A percentile compares a stretch with the other conserved stretches of the same genome.
Conservation (phyloP, 2,113 vertebrate genomes). For the Mobula hypostoma region DNA sequence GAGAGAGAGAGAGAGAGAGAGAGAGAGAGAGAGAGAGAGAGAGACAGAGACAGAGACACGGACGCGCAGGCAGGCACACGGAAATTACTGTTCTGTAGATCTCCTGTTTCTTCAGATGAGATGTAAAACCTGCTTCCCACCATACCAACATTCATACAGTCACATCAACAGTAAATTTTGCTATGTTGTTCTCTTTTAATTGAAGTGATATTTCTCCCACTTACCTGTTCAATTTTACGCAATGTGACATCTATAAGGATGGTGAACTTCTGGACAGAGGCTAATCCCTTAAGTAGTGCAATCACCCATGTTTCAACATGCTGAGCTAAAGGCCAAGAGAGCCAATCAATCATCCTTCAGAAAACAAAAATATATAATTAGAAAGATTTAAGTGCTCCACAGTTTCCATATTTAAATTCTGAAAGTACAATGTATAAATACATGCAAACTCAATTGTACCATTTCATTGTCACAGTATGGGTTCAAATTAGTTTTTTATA, state of each 20-base stretch:
- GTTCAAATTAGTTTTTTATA: neutral
- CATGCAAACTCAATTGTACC: neutral
- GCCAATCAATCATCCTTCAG: slow-evolving; percentile 97
- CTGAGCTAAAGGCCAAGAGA: slow-evolving; percentile 94
- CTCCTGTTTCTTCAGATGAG: neutral
- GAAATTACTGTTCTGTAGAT: too few species aligned
- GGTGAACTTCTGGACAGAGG: slow-evolving; percentile 96
- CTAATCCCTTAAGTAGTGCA: slow-evolving; percentile 86
- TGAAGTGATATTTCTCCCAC: slow-evolving; percentile 41
- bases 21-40: too few species aligned
- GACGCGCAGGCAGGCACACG: too few species aligned
- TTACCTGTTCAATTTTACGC: slow-evolving; percentile 92
- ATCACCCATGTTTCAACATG: slow-evolving; percentile 95
- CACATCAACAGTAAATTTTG: neutral
- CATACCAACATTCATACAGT: neutral
- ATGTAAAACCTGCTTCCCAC: neutral
- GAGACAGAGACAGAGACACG: too few species aligned
- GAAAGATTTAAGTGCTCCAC: neutral
- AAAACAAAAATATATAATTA: slow-evolving; percentile 11
- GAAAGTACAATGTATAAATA: neutral
- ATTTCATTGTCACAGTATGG: neutral
- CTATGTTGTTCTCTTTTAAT: neutral
- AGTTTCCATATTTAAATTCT: neutral
- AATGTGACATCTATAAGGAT: slow-evolving; percentile 96
- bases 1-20: too few species aligned